Evolutionary conservation across 2,113 vertebrate genomes (phyloP), one percentile per base, ranked within the genome.

Genomic region (Perca schrenkii): DNA sequence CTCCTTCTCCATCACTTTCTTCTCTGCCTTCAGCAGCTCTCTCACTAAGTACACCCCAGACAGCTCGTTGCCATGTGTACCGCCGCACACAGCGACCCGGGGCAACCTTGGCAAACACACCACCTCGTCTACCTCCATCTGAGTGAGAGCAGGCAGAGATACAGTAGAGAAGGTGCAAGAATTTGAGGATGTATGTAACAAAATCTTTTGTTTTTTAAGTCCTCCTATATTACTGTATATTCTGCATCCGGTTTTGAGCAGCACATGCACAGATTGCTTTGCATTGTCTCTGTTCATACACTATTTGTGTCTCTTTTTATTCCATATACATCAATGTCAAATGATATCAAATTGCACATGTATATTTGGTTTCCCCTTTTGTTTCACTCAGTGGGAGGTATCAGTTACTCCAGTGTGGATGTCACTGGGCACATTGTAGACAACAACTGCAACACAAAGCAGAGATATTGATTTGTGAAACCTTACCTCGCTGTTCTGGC

Each of bases 51-150:
- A 93, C 70, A 97, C 86, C 0, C 96, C 96, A 0, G 95, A 94
- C 87, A 97, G 90, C 91, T 97, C 97, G 2, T 96, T 95, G 62
- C 96, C 96, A 13, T 97, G 97, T 36, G 96, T 97, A 58, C 96
- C 96, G 0, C 96, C 96, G 0, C 93, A 94, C 77, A 97, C 91
- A 0, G 95, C 96, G 7, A 96, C 94, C 2, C 89, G 93, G 80
- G 67, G 84, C 89, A 97, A 61, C 57, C 92, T 89, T 3, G 93
- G 90, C 58, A 94, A 68, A 58, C 12, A 50, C 86, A 91, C 86
- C 70, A 61, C 70, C 62, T 87, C 28, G 21, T 80, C 79, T 25
- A 52, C 74, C 36, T 93, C 91, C 91, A 94, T 94, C 88, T 90
- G 82, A 52, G 76, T 61, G 79, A 68, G 58, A 50, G 70, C 31